A percentile compares a stretch with the other conserved stretches of the same genome.
These are phyloP conservation scores for Phataginus tetradactyla DNA, from an alignment of 2,797 vertebrate genomes.

Conservation along the genomic window DNA sequence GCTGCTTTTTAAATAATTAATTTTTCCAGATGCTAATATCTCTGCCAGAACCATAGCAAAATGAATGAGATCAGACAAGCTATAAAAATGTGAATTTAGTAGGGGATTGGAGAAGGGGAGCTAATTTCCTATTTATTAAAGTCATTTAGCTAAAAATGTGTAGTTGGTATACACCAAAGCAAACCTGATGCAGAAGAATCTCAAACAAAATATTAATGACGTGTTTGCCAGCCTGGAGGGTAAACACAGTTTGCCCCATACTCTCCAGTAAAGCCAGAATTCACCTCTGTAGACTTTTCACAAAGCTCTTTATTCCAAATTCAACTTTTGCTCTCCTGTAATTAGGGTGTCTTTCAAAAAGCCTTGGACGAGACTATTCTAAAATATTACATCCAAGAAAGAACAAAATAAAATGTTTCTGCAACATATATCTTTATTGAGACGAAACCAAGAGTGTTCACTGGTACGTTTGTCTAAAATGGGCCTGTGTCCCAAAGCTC, in stretches of 20 bases:
- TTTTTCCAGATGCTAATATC: constrained; percentile 64
- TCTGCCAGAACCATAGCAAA: constrained; percentile 53
- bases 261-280: background rate
- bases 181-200: background rate
- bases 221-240: background rate
- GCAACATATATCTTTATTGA: background rate
- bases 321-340: background rate
- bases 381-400: background rate
- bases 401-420: background rate
- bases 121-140: constrained; percentile 45
- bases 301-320: background rate
- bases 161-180: background rate
- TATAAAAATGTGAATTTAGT: constrained; percentile 60
- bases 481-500: background rate
- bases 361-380: background rate
- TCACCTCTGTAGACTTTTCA: background rate
- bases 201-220: background rate
- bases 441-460: background rate
- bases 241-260: background rate
- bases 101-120: background rate
- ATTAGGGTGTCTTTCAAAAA: constrained; percentile 1
- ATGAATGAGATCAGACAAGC: constrained; percentile 57
- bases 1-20: constrained; percentile 68
- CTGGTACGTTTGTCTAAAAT: constrained; percentile 1
- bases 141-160: background rate